Evolutionary conservation across 2,888 invertebrate species (phyloP), one percentile per base, ranked within the genome.

Genomic region (Nomada hirtipes): DNA sequence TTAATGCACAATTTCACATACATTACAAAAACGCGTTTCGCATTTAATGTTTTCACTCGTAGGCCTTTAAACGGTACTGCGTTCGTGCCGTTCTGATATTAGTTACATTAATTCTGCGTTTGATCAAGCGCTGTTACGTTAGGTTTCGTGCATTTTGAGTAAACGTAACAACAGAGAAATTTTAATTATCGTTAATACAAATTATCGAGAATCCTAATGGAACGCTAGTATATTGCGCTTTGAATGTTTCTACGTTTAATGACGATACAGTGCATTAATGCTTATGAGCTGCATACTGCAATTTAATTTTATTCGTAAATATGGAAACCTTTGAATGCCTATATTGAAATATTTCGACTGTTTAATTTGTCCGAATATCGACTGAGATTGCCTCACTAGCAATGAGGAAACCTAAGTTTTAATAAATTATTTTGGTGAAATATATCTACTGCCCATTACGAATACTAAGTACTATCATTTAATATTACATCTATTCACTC

Each of bases 161-260:
- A n/a, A 15, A 13, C 18, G 50, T 76, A 79, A 69, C 20, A 57
- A 70, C 69, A 20, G 42, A 36, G 57, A 68, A 72, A 72, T 72
- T 80, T 72, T 79, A 72, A 79, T 80, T 79, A 79, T 67, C 67
- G n/a, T 67, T 50, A 61, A 79, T 57, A 29, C 50, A 26, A 79
- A 72, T 80, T 80, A 80, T 68, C 57, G 79, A 18, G 1, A 55
- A 68, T 63, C 79, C 72, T 80, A 79, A 63, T 79, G 50, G 50
- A 44, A n/a, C 69, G 0, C 0, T 57, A 18, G 52, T 15, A 20
- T 59, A 53, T 70, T 67, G 44, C 2, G 42, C 15, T 20, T 15
- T 29, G 36, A 65, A 36, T 15, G 20, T 65, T 57, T 50, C 47
- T 70, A 50, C 26, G 61, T 61, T 26, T 64, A 67, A 61, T 53